Base-by-base conservation (phyloP, 2,888 invertebrate species). In the Oconnorella tubifera region DNA sequence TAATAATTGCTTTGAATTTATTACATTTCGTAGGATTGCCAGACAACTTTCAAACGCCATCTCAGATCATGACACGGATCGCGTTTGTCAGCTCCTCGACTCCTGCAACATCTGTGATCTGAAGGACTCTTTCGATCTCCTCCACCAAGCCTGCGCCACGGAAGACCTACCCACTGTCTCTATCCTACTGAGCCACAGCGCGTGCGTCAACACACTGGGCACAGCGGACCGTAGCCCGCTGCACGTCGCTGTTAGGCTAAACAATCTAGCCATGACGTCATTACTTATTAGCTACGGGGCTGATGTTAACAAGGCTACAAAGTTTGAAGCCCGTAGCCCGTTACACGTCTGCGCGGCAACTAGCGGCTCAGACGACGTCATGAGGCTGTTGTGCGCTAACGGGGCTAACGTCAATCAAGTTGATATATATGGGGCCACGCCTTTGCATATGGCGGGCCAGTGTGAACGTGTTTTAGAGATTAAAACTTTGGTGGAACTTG, bases 371-470 rank as follows among this genome's bases (percentile, higher is more conserved):
- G 48, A 58, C 19, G 33, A 61, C 14, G 65, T 74, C 61, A 71
- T 68, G 0, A 68, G 71, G 32, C 73, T 70, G 63, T 68, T 79
- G 6, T 49, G 66, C 19, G 56, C 65, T 3, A 65, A 66, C 50
- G 75, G 76, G 23, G 75, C 76, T 2, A 59, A 61, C 32, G 73
- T 78, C 1, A 75, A 78, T 68, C 68, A 68, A 3, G 68, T 72
- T 1, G 78, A 79, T 61, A 68, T 72, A 31, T 77, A 79, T 73
- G 77, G 78, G 0, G 75, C 76, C 59, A 77, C 77, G 1, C 75
- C 78, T 2, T 69, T 79, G 1, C 78, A 78, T 68, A 72, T 75
- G n/a, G 77, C 78, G n/a, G 73, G 75, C 1, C 75, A 75, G 60
- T 67, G 73, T 1, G 77, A 76, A 3, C 73, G 76, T 58, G 56